Evolutionary conservation across 2,888 invertebrate species (phyloP).

Genomic region (Sesia bembeciformis): DNA sequence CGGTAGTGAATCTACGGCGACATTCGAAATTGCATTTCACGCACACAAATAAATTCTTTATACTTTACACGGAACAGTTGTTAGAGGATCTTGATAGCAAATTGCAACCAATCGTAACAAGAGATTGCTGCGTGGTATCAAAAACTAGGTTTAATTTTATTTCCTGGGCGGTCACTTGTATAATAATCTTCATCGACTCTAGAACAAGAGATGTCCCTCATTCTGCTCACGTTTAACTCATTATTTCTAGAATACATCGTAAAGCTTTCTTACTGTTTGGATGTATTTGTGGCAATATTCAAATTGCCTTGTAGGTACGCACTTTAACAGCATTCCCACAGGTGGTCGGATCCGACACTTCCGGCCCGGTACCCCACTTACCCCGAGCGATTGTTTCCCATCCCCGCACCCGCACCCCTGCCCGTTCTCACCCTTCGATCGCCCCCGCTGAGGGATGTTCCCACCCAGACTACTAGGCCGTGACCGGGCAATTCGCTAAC

Average conservation of each 20-base stretch:
- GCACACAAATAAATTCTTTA: too few species aligned
- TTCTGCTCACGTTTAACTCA: too few species aligned
- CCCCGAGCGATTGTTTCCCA: conserved; percentile 26
- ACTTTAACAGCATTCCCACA: conserved; percentile 50
- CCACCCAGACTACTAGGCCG: conserved; percentile 54
- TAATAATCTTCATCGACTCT: too few species aligned
- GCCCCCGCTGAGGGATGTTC: conserved; percentile 36
- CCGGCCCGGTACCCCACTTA: conserved; percentile 61
- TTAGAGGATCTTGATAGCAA: too few species aligned
- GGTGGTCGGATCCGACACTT: conserved; percentile 54
- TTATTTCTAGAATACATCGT: background rate
- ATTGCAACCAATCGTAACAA: too few species aligned
- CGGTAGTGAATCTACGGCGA: background rate
- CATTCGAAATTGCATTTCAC: too few species aligned
- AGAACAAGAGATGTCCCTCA: too few species aligned
- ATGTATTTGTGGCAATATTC: conserved; percentile 24
- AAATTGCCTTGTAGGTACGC: conserved; percentile 29
- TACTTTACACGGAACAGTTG: too few species aligned
- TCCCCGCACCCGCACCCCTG: conserved; percentile 18
- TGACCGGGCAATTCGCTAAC: conserved; percentile 57
- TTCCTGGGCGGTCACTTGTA: too few species aligned
- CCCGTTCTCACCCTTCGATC: conserved; percentile 19
- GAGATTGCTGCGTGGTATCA: too few species aligned
- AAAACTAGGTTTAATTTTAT: too few species aligned
- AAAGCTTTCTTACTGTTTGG: background rate